phyloP scores from a whole-genome alignment of 2,888 invertebrate genomes.

The Amphipyra tragopoginis region DNA sequence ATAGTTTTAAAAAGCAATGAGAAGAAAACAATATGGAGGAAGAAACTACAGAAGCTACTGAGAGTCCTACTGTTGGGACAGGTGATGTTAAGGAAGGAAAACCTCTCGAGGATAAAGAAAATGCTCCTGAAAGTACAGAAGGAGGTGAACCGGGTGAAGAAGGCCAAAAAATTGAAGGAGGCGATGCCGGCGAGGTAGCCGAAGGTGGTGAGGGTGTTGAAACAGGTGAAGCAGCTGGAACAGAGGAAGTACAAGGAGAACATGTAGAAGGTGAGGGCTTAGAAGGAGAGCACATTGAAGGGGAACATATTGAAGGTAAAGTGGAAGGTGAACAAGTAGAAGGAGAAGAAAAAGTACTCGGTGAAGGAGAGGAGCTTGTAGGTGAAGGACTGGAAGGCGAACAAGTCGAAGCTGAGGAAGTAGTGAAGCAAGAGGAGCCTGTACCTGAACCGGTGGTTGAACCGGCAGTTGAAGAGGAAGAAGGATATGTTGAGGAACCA shows the following conservation, averaged over 20 bases:
- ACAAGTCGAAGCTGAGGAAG: constrained; percentile 62
- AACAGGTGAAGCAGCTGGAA: constrained; percentile 27
- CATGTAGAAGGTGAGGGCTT: constrained; percentile 1
- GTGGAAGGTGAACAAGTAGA: constrained; percentile 24
- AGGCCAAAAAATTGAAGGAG: not conserved
- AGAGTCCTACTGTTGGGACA: too few relatives aligned
- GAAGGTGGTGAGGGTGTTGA: constrained; percentile 24
- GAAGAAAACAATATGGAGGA: constrained; percentile 55
- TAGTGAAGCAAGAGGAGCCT: constrained; percentile 51
- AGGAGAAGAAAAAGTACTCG: constrained; percentile 31
- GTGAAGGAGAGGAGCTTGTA: constrained; percentile 52
- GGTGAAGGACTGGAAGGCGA: constrained; percentile 64
- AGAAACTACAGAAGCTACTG: constrained; percentile 41
- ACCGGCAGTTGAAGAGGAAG: constrained; percentile 75
- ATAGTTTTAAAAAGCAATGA: constrained; percentile 5
- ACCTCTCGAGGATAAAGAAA: too few relatives aligned
- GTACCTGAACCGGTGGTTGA: constrained; percentile 61
- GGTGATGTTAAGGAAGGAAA: too few relatives aligned
- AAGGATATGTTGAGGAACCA: constrained; percentile 73
- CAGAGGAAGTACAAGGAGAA: constrained; percentile 38
- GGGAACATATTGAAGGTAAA: constrained; percentile 26
- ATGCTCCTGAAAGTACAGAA: too few relatives aligned
- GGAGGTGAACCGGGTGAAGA: constrained; percentile 29
- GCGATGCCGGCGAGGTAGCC: constrained; percentile 15
- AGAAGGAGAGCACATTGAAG: constrained; percentile 16